Conservation (phyloP, 2,797 vertebrate species). For the Bucorvus abyssinicus region DNA sequence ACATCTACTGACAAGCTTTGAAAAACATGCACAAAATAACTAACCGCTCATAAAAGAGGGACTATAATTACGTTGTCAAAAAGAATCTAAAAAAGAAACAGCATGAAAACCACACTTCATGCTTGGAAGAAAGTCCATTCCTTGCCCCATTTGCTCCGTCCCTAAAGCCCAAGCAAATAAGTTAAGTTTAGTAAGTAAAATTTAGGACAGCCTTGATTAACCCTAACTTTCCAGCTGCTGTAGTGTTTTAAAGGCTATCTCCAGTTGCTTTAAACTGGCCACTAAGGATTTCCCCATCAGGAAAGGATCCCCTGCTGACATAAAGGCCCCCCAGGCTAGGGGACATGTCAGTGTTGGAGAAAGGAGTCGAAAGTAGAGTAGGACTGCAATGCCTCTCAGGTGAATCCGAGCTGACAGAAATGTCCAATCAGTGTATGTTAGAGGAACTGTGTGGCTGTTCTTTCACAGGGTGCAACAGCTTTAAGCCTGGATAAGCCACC, state of each 20-base stretch:
- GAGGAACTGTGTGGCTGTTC: neutral
- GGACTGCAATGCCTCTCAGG: neutral
- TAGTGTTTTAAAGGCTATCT: neutral
- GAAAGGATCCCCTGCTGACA: neutral
- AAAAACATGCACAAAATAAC: neutral
- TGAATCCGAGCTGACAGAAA: neutral
- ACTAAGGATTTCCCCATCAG: neutral
- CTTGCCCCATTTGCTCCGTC: neutral
- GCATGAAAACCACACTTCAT: rapidly evolving
- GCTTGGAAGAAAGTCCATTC: neutral
- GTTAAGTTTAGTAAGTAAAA: neutral
- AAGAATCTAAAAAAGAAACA: neutral
- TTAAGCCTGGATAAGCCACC: neutral
- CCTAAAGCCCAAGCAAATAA: neutral
- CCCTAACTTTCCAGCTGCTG: neutral
- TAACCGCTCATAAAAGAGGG: rapidly evolving
- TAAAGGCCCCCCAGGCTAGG: neutral
- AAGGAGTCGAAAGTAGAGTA: neutral
- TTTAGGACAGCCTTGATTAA: neutral
- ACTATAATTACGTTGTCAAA: neutral
- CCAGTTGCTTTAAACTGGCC: neutral
- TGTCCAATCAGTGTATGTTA: neutral
- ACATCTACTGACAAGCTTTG: neutral
- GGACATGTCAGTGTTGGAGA: neutral
- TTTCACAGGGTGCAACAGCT: neutral